phyloP scores from a whole-genome alignment of 2,888 invertebrate genomes.

The Empis stercorea region DNA sequence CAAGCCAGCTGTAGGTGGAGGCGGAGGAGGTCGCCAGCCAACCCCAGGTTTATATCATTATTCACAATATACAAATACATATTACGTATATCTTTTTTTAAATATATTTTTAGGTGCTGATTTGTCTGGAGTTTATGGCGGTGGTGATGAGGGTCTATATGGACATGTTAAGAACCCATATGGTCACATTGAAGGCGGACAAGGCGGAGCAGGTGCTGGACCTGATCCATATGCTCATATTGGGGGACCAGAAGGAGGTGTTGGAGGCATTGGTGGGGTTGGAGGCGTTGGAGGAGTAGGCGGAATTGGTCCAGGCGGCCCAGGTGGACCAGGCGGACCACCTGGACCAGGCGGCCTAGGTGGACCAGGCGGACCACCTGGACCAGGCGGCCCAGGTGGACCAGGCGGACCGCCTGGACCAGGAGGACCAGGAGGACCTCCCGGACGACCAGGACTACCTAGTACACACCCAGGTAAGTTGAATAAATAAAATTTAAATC shows the following conservation, averaged over 20 bases:
- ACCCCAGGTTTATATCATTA: not conserved
- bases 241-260: conserved; percentile 12
- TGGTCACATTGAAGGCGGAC: conserved; percentile 18
- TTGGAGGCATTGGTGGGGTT: conserved; percentile 20
- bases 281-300: conserved; percentile 17
- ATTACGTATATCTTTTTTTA: conserved; percentile 16
- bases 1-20: not conserved
- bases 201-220: conserved; percentile 17
- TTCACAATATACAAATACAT: no score
- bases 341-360: conserved; percentile 20
- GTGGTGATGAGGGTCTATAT: not conserved
- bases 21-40: not conserved
- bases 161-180: conserved; percentile 17
- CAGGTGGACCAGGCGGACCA: conserved; percentile 19
- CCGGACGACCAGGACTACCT: conserved; percentile 26
- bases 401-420: conserved; percentile 7
- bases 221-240: conserved; percentile 11
- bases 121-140: conserved; percentile 8
- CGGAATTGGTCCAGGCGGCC: conserved; percentile 16
- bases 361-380: conserved; percentile 24
- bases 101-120: conserved; percentile 15
- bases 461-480: conserved; percentile 14
- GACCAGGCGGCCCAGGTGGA: conserved; percentile 37
- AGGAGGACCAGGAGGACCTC: conserved; percentile 23
- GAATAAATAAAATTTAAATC: not conserved